These are phyloP conservation scores for Rhagonycha fulva DNA, from an alignment of 2,888 invertebrate genomes.

Conservation along the genomic window DNA sequence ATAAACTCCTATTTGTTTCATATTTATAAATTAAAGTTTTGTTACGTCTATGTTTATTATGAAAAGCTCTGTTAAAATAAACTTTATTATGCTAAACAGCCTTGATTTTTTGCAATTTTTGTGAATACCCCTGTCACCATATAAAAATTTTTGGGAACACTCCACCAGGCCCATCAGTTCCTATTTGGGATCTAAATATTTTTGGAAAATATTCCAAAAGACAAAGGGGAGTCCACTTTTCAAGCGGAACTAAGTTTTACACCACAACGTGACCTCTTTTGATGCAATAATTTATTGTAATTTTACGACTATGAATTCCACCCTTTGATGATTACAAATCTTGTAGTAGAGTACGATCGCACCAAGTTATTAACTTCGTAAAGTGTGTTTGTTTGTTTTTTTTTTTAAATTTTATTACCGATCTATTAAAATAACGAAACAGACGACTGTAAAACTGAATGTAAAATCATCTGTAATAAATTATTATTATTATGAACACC, in stretches of 20 bases:
- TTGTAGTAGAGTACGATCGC: too few relatives aligned
- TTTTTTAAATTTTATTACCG: neutral
- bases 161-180: too few relatives aligned
- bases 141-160: too few relatives aligned
- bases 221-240: too few relatives aligned
- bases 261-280: too few relatives aligned
- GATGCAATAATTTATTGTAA: too few relatives aligned
- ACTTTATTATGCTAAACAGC: neutral
- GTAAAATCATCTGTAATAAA: neutral
- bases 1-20: constrained; percentile 10
- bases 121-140: neutral
- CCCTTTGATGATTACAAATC: neutral
- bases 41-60: constrained; percentile 6
- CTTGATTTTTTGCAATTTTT: neutral
- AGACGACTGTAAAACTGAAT: neutral
- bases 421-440: neutral
- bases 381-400: neutral
- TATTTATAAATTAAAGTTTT: constrained; percentile 7
- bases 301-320: neutral
- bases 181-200: too few relatives aligned
- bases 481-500: neutral
- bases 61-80: neutral
- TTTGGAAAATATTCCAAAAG: too few relatives aligned
- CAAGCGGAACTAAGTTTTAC: too few relatives aligned
- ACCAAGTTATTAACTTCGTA: neutral